Evolutionary conservation across 2,113 vertebrate genomes (phyloP), one percentile per base, ranked within the genome.

Genomic region (Equus quagga): DNA sequence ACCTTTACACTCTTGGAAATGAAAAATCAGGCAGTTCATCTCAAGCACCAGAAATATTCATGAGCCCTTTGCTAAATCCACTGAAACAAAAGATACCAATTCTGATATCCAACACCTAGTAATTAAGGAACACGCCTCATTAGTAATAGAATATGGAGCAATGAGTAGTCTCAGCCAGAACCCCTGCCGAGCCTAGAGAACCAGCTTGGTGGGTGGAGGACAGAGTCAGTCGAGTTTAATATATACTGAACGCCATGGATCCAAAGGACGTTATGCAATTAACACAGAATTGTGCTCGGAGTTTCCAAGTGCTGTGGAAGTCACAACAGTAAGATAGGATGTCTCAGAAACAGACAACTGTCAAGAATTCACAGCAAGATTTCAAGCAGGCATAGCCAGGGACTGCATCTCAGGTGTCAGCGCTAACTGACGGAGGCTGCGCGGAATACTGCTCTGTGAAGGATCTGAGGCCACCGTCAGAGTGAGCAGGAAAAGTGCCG

Each of bases 121-220:
- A 92, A 98, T 97, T 98, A 98, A 95, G 94, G 89, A 97, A 60
- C 97, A 96, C 95, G 76, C 97, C 95, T 98, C 88, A 84, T 97
- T 97, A 95, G 94, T 97, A 97, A 98, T 73, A 85, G 81, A 95
- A 78, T 78, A 56, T 98, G 92, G 87, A 72, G 93, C 72, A 84
- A 96, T 44, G 73, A 64, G 82, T 94, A 94, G 70, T 89, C 92
- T 93, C 41, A 28, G 81, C 56, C 70, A 75, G 73, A 80, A 56
- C 96, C 94, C 72, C 60, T 26, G 75, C 84, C 3, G 24, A 95
- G 87, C 95, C 97, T 70, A 69, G 67, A 95, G 97, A 98, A 97
- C 98, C 96, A 97, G 98, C 97, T 97, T 9, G 95, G 95, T 85
- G 7, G 24, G 97, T 90, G 81, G 58, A 97, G 76, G 76, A 95